Base-by-base conservation (phyloP, 2,113 vertebrate genomes). In the Vanacampus margaritifer region DNA sequence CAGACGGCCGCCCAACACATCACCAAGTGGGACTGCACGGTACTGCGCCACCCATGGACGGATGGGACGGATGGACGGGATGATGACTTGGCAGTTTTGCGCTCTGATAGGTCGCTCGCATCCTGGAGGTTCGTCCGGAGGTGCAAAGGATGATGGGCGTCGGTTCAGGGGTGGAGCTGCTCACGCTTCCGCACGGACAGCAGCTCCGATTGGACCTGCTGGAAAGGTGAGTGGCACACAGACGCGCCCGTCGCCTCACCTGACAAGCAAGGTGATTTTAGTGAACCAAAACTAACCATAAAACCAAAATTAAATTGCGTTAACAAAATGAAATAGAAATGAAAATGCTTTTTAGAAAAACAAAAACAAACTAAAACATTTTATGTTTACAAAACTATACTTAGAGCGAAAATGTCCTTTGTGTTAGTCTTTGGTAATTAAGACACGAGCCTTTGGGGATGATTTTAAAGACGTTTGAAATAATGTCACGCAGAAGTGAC, bases 111-210 rank as follows among this genome's bases (percentile, higher is more conserved):
- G 93, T 98, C 6, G 95, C 94, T 65, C 92, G 93, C 83, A 97
- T 98, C 86, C 64, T 95, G 85, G 92, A 93, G 23, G 93, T 95
- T 88, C 93, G 91, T 0, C 89, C 86, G 7, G 94, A 98, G 86
- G 92, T 91, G 91, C 93, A 94, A 89, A 92, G 82, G 87, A 94
- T 91, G 82, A 98, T 99, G 95, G 96, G 95, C 70, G 96, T 98
- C 73, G 92, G 89, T 76, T 99, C 94, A 0, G 97, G 96, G 73
- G 89, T 95, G 93, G 97, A 98, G 90, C 91, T 99, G 64, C 92
- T 99, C 69, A 99, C 97, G 21, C 89, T 99, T 71, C 96, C 95
- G 51, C 97, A 99, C 0, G 97, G 97, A 63, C 94, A 94, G 65
- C 95, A 94, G 85, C 91, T 98, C 37, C 92, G 97, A 67, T 91